Conservation (phyloP, 2,797 vertebrate species). For the Sitta carolinensis region DNA sequence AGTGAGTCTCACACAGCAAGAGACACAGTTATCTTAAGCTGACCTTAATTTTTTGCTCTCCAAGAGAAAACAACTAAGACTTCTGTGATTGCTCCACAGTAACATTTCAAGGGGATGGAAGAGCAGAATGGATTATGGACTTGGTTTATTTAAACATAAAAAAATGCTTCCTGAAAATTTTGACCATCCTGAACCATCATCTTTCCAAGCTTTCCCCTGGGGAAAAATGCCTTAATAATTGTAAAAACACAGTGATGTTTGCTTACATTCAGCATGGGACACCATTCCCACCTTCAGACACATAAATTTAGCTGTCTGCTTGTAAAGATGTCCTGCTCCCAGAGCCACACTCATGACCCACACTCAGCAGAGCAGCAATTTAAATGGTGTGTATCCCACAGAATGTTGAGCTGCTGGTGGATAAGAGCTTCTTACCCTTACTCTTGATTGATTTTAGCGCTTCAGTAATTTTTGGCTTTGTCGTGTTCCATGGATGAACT, state of each 20-base stretch:
- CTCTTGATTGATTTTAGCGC: not conserved
- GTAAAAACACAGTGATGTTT: not conserved
- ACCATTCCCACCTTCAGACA: not conserved
- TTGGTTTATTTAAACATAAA: not conserved
- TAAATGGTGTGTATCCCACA: not conserved
- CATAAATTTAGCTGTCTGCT: not conserved
- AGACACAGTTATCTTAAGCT: not conserved
- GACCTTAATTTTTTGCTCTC: not conserved
- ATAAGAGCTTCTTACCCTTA: not conserved
- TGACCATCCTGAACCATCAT: not conserved
- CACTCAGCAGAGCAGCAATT: not conserved
- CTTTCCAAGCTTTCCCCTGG: not conserved
- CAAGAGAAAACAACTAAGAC: not conserved
- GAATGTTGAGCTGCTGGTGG: not conserved
- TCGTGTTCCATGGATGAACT: not conserved
- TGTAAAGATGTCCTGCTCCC: not conserved
- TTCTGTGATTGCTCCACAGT: not conserved
- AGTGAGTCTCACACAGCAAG: not conserved
- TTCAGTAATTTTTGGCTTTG: not conserved
- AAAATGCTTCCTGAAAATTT: not conserved
- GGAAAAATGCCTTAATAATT: not conserved
- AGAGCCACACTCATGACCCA: rapidly evolving
- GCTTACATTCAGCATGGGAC: not conserved
- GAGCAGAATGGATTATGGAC: not conserved
- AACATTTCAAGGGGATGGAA: not conserved